phyloP scores from a whole-genome alignment of 2,113 vertebrate species.

The Oreamnos americanus region DNA sequence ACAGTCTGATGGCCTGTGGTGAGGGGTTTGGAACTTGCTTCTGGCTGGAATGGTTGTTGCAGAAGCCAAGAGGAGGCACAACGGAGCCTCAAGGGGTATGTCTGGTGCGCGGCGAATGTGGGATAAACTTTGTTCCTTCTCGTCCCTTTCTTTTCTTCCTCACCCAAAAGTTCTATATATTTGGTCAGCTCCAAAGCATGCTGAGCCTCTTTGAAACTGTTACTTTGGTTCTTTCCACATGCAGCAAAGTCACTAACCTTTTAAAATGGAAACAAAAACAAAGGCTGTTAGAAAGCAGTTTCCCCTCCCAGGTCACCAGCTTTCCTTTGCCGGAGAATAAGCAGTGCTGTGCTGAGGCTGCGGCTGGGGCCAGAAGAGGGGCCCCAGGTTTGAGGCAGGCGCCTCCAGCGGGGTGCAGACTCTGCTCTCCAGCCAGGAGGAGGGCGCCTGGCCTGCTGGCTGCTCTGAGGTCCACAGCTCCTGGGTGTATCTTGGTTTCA shows the following conservation, averaged over 20 bases:
- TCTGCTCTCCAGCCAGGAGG: neutral
- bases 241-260: conserved; percentile 62
- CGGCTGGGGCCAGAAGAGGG: neutral
- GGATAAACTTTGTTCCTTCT: neutral
- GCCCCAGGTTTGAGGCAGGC: neutral
- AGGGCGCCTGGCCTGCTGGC: neutral
- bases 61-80: neutral
- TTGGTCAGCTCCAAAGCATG: conserved; percentile 44
- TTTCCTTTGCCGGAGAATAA: conserved; percentile 9
- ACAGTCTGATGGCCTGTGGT: neutral
- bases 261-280: conserved; percentile 67
- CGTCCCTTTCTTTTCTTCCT: neutral
- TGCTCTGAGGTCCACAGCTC: conserved; percentile 7
- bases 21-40: neutral
- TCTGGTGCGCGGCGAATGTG: neutral
- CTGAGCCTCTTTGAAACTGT: conserved; percentile 54
- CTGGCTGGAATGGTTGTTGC: neutral
- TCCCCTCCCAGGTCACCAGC: conserved; percentile 28
- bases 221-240: conserved; percentile 56
- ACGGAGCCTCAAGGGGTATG: neutral
- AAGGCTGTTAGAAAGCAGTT: conserved; percentile 49
- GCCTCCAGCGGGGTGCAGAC: conserved; percentile 16
- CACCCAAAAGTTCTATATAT: conserved; percentile 24
- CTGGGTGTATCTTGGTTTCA: conserved; percentile 45
- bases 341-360: neutral